Conservation (phyloP, 2,797 vertebrate genomes). For the Ceyx erithaca region DNA sequence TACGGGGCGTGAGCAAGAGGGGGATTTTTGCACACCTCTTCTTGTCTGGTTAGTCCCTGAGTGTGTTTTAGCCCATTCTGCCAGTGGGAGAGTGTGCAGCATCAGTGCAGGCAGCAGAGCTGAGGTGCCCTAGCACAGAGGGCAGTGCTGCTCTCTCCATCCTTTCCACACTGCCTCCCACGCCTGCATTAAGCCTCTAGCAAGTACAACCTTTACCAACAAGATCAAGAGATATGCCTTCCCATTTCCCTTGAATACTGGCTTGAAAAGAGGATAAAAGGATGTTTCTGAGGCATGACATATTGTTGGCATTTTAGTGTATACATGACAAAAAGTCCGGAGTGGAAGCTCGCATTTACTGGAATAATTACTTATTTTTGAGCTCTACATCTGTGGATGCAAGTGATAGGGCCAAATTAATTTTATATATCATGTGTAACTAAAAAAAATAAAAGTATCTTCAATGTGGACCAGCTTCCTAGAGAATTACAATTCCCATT, state of each 20-base stretch:
- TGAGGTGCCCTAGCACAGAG: slow-evolving; percentile 75
- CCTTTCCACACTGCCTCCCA: slow-evolving; percentile 71
- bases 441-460: background rate
- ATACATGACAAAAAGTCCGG: slow-evolving; percentile 63
- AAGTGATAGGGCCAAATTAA: background rate
- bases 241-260: slow-evolving; percentile 72
- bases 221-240: slow-evolving; percentile 76
- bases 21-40: slow-evolving; percentile 6
- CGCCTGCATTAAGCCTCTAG: slow-evolving; percentile 73
- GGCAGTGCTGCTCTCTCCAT: slow-evolving; percentile 78
- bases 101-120: slow-evolving; percentile 57
- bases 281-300: slow-evolving; percentile 53
- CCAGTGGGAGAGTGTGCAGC: slow-evolving; percentile 58
- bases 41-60: background rate
- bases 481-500: background rate
- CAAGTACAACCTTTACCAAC: slow-evolving; percentile 78
- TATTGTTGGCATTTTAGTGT: slow-evolving; percentile 72
- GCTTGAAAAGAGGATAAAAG: slow-evolving; percentile 72
- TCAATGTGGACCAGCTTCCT: background rate
- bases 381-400: background rate
- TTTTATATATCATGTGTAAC: background rate
- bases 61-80: slow-evolving; percentile 41
- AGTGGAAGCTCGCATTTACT: background rate
- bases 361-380: slow-evolving; percentile 7
- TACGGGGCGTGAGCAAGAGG: background rate